Evolutionary conservation across 2,113 vertebrate genomes (phyloP).

Genomic region (Origma solitaria): DNA sequence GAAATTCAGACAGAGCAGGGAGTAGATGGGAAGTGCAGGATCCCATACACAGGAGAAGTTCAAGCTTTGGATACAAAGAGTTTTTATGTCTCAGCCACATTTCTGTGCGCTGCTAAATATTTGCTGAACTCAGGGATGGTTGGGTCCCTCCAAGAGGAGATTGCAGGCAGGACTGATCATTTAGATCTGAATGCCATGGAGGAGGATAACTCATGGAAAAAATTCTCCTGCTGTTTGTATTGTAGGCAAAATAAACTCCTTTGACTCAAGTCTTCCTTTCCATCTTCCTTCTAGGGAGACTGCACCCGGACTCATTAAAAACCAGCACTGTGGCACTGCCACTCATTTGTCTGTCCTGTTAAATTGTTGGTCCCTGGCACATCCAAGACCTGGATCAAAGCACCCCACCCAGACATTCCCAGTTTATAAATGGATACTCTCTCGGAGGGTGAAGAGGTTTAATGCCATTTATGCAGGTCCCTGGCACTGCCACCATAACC

Average conservation of each 20-base stretch:
- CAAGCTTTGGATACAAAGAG: not conserved
- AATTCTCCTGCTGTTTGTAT: not conserved
- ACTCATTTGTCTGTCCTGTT: not conserved
- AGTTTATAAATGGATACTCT: rapidly evolving
- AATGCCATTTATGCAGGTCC: rapidly evolving
- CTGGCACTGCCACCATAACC: not conserved
- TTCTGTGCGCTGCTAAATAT: not conserved
- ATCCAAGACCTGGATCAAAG: not conserved
- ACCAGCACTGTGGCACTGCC: not conserved
- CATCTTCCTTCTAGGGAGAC: not conserved
- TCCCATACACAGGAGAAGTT: rapidly evolving
- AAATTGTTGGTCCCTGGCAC: not conserved
- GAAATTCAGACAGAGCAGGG: not conserved
- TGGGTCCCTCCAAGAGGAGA: not conserved
- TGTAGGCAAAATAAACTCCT: not conserved
- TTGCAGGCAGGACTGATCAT: not conserved
- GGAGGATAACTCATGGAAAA: not conserved
- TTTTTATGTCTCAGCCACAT: not conserved
- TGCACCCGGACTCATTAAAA: not conserved
- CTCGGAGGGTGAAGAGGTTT: not conserved
- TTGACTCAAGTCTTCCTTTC: not conserved
- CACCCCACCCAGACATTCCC: not conserved
- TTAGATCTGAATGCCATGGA: not conserved
- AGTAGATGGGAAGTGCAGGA: not conserved
- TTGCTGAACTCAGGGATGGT: not conserved